Base-by-base conservation (phyloP, 2,113 vertebrate species). In the cattle (Bos taurus) region DNA sequence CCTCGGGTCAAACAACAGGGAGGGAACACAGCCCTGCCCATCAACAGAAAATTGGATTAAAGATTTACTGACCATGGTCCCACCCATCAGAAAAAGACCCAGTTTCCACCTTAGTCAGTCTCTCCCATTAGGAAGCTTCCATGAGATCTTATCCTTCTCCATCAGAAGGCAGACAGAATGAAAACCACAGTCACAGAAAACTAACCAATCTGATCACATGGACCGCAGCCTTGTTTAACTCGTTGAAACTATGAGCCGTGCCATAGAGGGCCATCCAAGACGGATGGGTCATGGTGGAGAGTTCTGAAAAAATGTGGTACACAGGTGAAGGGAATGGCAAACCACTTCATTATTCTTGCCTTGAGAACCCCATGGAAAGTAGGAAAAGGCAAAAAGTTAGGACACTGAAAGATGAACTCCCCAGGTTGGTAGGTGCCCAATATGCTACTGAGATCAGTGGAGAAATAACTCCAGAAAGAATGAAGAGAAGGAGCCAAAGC, bases 201-300 rank as follows among this genome's bases (percentile, higher is more conserved):
- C 17, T 71, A 21, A 71, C 9, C n/a, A 21, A 11, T 6, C 17
- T 36, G n/a, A 36, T 71, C 4, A 36, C n/a, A 12, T 36, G 64
- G 17, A 71, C 19, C n/a, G 21, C n/a, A 71, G n/a, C 9, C 17
- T 71, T 71, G 4, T 36, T n/a, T 71, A 71, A 71, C 4, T 71
- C n/a, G 36, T 11, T 71, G 64, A 36, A 71, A 71, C n/a, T 36
- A 36, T 36, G 9, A 71, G 9, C n/a, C 64, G 36, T 21, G 9
- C 9, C n/a, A 67, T 36, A 36, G 36, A 12, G 2, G 17, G 64
- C n/a, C n/a, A 36, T 9, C 9, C 19, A 71, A 36, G n/a, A 21
- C 0, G 0, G 1, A 71, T 71, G n/a, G 9, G 17, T 71, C 64
- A 71, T 36, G 19, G n/a, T 71, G 64, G 17, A 36, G n/a, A 21